These are phyloP conservation scores for Hedychridium roseum DNA, from an alignment of 2,888 invertebrate genomes.

Conservation along the genomic window DNA sequence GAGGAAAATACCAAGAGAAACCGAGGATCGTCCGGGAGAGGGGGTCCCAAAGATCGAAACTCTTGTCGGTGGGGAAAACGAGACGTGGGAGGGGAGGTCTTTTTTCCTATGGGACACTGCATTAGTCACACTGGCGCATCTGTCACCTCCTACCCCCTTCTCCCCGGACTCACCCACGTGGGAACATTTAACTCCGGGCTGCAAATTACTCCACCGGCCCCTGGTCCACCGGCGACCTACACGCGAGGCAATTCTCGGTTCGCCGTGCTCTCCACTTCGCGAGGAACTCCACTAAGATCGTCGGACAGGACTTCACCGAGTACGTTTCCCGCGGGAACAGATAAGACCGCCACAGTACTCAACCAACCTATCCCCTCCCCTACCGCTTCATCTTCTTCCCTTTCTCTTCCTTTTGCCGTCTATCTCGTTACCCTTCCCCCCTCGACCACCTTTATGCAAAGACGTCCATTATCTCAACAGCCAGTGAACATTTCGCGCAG, in stretches of 20 bases:
- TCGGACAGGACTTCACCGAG: constrained; percentile 36
- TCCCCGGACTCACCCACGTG: constrained; percentile 39
- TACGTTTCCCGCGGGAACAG: constrained; percentile 37
- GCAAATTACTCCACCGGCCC: constrained; percentile 39
- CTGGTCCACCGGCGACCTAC: constrained; percentile 24
- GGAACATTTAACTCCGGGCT: constrained; percentile 52
- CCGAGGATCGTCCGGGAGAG: constrained; percentile 2
- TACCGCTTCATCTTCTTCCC: too few relatives aligned
- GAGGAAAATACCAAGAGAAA: constrained; percentile 1
- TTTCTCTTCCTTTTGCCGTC: too few relatives aligned
- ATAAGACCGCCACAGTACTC: constrained; percentile 28
- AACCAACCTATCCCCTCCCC: constrained; percentile 20
- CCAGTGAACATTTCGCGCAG: too few relatives aligned
- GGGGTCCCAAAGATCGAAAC: background rate
- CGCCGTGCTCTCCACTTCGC: constrained; percentile 1
- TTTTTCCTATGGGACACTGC: constrained; percentile 43
- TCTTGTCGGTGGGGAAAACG: constrained; percentile 4
- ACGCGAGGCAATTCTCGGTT: background rate
- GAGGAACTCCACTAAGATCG: too few relatives aligned
- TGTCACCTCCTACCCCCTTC: constrained; percentile 36
- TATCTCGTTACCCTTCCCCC: too few relatives aligned
- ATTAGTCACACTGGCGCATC: constrained; percentile 54
- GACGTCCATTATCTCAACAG: too few relatives aligned
- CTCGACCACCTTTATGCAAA: too few relatives aligned
- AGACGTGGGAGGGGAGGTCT: constrained; percentile 1